Percentiles rank a stretch among this genome's conserved stretches.
Evolutionary conservation across 2,797 vertebrate species (phyloP).

Genomic region (Sebastes jordani): DNA sequence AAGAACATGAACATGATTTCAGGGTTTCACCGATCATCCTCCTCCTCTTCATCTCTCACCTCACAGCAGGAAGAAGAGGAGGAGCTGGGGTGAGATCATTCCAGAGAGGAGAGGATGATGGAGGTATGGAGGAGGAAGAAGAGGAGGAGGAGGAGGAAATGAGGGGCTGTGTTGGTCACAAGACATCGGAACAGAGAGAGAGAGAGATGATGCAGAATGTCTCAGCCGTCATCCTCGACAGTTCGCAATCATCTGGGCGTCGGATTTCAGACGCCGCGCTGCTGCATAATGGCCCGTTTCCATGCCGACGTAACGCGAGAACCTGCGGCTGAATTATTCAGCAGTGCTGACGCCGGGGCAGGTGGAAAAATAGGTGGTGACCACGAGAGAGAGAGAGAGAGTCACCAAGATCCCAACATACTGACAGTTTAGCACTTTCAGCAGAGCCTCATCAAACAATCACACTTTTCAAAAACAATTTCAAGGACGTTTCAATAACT

Average conservation of each 20-base stretch:
- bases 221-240: not conserved
- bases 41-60: not conserved
- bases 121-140: not conserved
- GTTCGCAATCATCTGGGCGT: conserved; percentile 14
- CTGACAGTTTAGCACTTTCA: not conserved
- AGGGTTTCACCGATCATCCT: not conserved
- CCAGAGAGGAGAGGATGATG: not conserved
- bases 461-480: not conserved
- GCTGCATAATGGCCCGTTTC: conserved; percentile 51
- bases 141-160: not conserved
- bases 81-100: not conserved
- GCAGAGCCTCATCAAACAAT: not conserved
- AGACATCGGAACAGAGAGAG: not conserved
- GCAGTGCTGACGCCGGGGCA: conserved; percentile 45
- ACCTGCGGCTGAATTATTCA: conserved; percentile 75
- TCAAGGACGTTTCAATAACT: not conserved
- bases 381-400: not conserved
- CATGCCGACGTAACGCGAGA: conserved; percentile 68
- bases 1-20: too few species aligned
- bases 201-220: not conserved
- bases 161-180: not conserved
- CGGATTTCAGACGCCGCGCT: conserved; percentile 17
- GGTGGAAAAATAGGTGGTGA: conserved; percentile 48
- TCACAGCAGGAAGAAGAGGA: not conserved
- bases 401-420: too few species aligned